phyloP scores from a whole-genome alignment of 2,888 invertebrate genomes.

The Oasisia sp. region DNA sequence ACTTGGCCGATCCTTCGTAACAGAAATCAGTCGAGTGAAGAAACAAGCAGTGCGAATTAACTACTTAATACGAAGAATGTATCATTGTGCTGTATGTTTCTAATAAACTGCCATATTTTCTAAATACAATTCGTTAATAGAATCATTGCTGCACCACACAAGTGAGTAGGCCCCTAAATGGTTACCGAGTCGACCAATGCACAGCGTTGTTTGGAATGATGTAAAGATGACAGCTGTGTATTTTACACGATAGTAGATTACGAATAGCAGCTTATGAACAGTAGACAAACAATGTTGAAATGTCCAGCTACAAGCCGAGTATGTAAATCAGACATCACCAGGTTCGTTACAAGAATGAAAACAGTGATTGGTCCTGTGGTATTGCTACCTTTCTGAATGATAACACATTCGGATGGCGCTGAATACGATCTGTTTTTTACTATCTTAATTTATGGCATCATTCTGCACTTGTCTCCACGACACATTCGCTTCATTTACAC shows the following conservation, averaged over 20 bases:
- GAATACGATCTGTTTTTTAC: background rate
- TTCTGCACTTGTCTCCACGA: background rate
- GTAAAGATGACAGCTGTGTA: background rate
- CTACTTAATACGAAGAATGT: background rate
- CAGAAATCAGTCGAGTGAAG: background rate
- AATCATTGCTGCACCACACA: background rate
- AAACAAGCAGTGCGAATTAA: background rate
- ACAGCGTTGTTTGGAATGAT: background rate
- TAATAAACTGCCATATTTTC: conserved; percentile 8
- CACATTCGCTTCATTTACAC: background rate
- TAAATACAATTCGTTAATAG: background rate
- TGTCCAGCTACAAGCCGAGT: background rate
- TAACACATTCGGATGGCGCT: background rate
- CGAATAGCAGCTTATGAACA: background rate
- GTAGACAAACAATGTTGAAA: background rate
- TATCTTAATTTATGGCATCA: background rate
- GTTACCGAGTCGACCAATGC: background rate
- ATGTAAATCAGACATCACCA: background rate
- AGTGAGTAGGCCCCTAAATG: background rate
- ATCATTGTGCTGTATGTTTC: background rate
- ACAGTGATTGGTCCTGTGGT: background rate
- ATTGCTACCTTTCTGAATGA: background rate
- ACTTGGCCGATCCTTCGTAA: background rate
- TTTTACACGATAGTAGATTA: background rate
- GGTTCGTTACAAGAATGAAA: background rate